Evolutionary conservation across 2,888 invertebrate genomes (phyloP), one percentile per base, ranked within the genome.

Genomic region (Lumbricus terrestris): DNA sequence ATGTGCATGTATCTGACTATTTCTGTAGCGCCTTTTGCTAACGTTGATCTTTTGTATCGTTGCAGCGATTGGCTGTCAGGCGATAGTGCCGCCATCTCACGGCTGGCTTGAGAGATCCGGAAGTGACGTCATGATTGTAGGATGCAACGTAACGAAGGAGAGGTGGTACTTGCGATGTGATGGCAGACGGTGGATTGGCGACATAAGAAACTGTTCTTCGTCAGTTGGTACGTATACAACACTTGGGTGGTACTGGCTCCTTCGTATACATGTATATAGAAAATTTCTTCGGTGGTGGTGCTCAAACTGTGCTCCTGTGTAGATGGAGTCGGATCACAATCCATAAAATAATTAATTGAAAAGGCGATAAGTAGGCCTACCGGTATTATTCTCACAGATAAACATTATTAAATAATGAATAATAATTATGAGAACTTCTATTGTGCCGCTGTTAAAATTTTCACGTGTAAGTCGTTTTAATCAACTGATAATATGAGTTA

Each of bases 71-170:
- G 92, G 92, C 8, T 92, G 92, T 82, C 88, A 88, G 23, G 90
- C 89, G 38, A 88, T 92, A 18, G 37, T 42, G 23, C 37, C 90
- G 16, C 92, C 92, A 40, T 38, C 47, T 33, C 88, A 91, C n/a
- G 92, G 92, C 11, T 90, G 91, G 89, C 34, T 91, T 54, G 91
- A 91, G 38, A 89, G 89, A 69, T 90, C 91, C 37, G 90, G 91
- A 29, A 91, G 69, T 82, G 91, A 90, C 82, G 90, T 92, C 69
- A 88, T 92, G 11, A 42, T 91, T 15, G 88, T 91, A 16, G 91
- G 91, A 23, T 92, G 92, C 89, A 92, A 92, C 88, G 42, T 40
- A 29, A 91, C 92, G 29, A 91, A 89, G 88, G 91, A 91, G 42
- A 69, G 90, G 29, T 91, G 91, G 89, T 91, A 91, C 82, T 90